These are phyloP conservation scores for Rhabdophis nuchalis DNA, from an alignment of 2,797 vertebrate genomes.

Conservation along the genomic window DNA sequence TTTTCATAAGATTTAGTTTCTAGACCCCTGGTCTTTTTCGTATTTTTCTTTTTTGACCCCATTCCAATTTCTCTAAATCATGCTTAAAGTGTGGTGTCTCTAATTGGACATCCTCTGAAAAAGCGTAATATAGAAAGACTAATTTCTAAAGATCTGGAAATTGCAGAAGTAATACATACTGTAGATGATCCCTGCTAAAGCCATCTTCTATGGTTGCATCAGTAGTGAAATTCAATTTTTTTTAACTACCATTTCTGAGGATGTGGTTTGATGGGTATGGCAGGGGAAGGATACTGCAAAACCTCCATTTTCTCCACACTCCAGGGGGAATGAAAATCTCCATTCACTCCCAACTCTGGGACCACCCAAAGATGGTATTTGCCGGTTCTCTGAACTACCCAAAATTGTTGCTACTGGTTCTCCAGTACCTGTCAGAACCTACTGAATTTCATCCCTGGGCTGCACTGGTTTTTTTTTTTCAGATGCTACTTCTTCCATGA, in stretches of 20 bases:
- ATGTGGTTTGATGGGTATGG: no score
- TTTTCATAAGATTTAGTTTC: background rate
- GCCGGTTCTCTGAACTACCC: no score
- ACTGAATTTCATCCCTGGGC: no score
- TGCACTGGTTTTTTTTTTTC: background rate
- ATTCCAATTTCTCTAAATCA: background rate
- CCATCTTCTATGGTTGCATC: background rate
- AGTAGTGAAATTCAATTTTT: no score
- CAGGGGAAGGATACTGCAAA: no score
- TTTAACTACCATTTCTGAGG: no score
- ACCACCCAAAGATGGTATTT: no score
- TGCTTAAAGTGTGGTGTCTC: background rate
- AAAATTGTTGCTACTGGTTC: no score
- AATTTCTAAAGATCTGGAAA: background rate
- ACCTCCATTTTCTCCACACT: no score
- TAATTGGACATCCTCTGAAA: background rate
- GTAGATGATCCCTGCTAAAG: background rate
- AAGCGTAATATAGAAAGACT: background rate
- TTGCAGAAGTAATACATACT: background rate
- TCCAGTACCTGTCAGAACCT: no score
- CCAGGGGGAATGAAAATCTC: no score
- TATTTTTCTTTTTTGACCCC: background rate
- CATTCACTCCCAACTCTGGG: no score
- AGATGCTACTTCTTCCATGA: background rate
- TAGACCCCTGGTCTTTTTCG: background rate